Evolutionary conservation across 2,888 invertebrate species (phyloP).

Genomic region (Agrotis exclamationis): DNA sequence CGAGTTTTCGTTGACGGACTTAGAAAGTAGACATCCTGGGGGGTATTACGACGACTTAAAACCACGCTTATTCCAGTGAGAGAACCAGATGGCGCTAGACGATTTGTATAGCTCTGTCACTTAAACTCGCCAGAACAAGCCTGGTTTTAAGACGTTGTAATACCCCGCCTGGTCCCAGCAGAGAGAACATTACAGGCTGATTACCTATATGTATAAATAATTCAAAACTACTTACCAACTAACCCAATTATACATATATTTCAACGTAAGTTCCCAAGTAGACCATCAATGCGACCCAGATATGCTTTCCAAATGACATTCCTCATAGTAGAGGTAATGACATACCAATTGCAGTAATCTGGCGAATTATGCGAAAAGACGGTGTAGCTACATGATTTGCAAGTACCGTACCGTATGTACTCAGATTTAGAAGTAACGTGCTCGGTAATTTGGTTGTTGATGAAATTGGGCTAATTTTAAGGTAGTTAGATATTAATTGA

Average conservation of each 20-base stretch:
- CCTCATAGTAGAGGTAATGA: constrained; percentile 37
- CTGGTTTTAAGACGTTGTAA: too few relatives aligned
- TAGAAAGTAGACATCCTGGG: too few relatives aligned
- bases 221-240: not conserved
- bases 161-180: too few relatives aligned
- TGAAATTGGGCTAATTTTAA: constrained; percentile 16
- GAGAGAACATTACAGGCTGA: too few relatives aligned
- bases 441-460: constrained; percentile 28
- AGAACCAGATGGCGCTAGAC: too few relatives aligned
- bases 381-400: constrained; percentile 47
- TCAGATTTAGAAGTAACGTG: constrained; percentile 23
- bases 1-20: too few relatives aligned
- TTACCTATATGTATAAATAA: too few relatives aligned
- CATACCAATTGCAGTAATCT: constrained; percentile 49
- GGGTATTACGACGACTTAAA: too few relatives aligned
- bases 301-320: constrained; percentile 48
- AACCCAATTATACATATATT: constrained; percentile 27
- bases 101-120: too few relatives aligned
- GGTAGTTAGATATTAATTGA: not conserved
- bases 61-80: too few relatives aligned
- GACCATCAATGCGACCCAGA: constrained; percentile 39
- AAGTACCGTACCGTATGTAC: constrained; percentile 52
- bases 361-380: constrained; percentile 20
- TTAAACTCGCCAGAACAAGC: too few relatives aligned
- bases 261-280: constrained; percentile 3